A percentile compares a stretch with the other conserved stretches of the same genome.
Evolutionary conservation across 1,140 invertebrate species (phyloP).

Genomic region (Sitobion miscanthi): DNA sequence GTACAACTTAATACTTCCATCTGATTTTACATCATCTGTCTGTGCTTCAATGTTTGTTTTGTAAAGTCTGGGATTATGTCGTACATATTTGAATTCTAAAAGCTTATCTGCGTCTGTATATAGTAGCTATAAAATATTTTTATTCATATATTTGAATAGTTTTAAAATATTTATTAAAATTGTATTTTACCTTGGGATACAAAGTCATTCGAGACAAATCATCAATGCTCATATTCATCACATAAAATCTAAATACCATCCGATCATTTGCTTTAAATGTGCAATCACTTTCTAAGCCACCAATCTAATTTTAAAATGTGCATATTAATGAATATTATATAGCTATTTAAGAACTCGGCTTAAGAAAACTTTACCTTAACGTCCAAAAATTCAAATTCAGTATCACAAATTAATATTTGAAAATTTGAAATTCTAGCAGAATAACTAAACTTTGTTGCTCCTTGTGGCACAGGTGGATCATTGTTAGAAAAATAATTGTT

Average conservation of each 20-base stretch:
- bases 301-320: constrained; percentile 60
- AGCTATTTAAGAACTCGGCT: neutral
- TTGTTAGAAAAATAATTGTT: constrained; percentile 53
- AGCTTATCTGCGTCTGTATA: constrained; percentile 75
- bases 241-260: constrained; percentile 74
- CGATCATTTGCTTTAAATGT: constrained; percentile 81
- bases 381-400: constrained; percentile 74
- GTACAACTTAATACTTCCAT: constrained; percentile 74
- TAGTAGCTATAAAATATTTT: constrained; percentile 58
- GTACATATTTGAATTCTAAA: constrained; percentile 77
- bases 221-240: constrained; percentile 73
- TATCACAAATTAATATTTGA: constrained; percentile 71
- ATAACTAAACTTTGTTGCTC: constrained; percentile 79
- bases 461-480: constrained; percentile 75
- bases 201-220: constrained; percentile 78
- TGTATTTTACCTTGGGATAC: constrained; percentile 72
- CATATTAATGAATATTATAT: neutral
- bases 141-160: neutral
- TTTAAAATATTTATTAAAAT: neutral
- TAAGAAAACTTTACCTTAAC: constrained; percentile 64
- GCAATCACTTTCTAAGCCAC: constrained; percentile 76
- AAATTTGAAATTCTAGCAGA: constrained; percentile 73
- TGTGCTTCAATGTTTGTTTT: constrained; percentile 64
- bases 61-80: constrained; percentile 70
- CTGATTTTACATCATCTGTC: constrained; percentile 68